These are phyloP conservation scores for Motacilla tschutschensis DNA, from an alignment of 2,113 vertebrate genomes.

Conservation along the genomic window DNA sequence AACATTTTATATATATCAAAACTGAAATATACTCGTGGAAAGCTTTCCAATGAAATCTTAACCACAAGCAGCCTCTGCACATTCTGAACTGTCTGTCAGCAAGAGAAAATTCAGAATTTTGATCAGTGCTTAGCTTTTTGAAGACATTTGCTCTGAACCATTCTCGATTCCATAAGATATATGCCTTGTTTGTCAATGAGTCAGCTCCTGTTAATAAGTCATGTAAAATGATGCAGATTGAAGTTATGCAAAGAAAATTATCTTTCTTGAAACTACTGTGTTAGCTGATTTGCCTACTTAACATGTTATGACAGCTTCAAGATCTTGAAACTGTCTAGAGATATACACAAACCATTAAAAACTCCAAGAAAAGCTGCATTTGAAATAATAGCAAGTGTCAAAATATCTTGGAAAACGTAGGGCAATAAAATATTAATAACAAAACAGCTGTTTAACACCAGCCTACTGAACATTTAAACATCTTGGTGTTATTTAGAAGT, in stretches of 20 bases:
- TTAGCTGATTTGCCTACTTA: slow-evolving; percentile 66
- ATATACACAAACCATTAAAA: slow-evolving; percentile 71
- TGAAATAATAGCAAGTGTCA: slow-evolving; percentile 67
- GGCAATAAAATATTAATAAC: slow-evolving; percentile 70
- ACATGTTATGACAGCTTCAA: slow-evolving; percentile 66
- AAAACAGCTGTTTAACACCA: slow-evolving; percentile 55
- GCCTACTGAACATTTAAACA: slow-evolving; percentile 32
- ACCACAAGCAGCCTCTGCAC: slow-evolving; percentile 43
- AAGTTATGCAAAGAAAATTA: slow-evolving; percentile 56
- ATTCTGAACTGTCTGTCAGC: slow-evolving; percentile 43
- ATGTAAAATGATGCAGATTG: slow-evolving; percentile 54
- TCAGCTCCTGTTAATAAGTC: slow-evolving; percentile 66
- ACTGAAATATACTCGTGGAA: neutral
- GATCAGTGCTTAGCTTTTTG: slow-evolving; percentile 53
- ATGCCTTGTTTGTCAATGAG: slow-evolving; percentile 62
- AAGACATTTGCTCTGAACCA: slow-evolving; percentile 40
- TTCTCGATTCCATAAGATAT: slow-evolving; percentile 14
- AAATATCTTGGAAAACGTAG: slow-evolving; percentile 61
- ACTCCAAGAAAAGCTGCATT: slow-evolving; percentile 63
- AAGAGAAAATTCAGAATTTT: slow-evolving; percentile 58
- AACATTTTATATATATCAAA: neutral
- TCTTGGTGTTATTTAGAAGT: slow-evolving; percentile 4
- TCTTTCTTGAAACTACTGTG: slow-evolving; percentile 58
- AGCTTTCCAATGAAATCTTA: slow-evolving; percentile 35
- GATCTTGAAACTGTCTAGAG: slow-evolving; percentile 63